A percentile compares a stretch with the other conserved stretches of the same genome.
These are phyloP conservation scores for Scolopax bukidnonensis DNA, from an alignment of 2,797 vertebrate genomes.

Conservation along the genomic window DNA sequence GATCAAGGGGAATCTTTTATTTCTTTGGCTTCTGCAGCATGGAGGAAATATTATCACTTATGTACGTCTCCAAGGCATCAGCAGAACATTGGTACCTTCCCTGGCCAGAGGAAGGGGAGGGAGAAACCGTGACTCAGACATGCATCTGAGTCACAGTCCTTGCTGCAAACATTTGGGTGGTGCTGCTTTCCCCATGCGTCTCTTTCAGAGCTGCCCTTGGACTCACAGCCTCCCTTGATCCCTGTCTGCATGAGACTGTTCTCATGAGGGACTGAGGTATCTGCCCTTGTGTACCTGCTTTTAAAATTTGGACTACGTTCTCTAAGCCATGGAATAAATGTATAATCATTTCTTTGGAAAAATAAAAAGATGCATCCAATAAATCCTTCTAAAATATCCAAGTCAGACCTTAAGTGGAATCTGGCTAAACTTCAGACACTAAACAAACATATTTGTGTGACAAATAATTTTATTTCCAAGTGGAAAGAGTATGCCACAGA, in stretches of 20 bases:
- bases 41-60: background rate
- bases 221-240: background rate
- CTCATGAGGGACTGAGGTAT: background rate
- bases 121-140: background rate
- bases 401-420: background rate
- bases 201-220: background rate
- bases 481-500: background rate
- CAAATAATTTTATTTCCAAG: background rate
- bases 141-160: background rate
- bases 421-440: background rate
- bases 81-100: slow-evolving; percentile 2
- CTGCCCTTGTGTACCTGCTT: background rate
- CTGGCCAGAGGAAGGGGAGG: background rate
- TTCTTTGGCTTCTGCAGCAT: background rate
- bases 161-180: background rate
- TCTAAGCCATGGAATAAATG: background rate
- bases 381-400: background rate
- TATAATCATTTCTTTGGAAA: background rate
- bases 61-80: background rate
- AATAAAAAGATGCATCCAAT: background rate
- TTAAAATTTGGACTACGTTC: background rate
- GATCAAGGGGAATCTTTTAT: background rate
- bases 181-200: background rate
- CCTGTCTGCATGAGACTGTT: background rate
- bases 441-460: background rate